Percentiles rank a stretch among this genome's conserved stretches.
Conservation (phyloP, 2,113 vertebrate species). For the Ornithorhynchus anatinus region DNA sequence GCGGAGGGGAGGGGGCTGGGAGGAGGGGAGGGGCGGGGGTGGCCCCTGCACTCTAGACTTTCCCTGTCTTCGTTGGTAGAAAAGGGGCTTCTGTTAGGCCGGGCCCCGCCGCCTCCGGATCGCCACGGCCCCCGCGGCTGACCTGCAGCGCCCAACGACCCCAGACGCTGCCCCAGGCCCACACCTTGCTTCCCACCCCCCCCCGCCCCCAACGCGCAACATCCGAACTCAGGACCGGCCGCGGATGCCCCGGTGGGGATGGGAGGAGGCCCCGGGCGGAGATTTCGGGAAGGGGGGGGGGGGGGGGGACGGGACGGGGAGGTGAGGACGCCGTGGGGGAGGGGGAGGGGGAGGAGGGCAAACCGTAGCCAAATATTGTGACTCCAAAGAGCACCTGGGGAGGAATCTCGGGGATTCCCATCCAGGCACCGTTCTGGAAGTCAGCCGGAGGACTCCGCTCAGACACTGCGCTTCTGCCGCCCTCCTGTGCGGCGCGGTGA, state of each 20-base stretch:
- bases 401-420: no score
- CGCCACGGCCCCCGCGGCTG: slow-evolving; percentile 20
- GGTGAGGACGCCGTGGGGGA: background rate
- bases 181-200: no score
- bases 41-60: background rate
- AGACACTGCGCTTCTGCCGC: no score
- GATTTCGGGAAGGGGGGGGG: background rate
- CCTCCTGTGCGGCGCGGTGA: no score
- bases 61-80: background rate
- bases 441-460: no score
- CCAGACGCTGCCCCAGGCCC: no score
- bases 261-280: background rate
- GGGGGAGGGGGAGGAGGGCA: background rate
- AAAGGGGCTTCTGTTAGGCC: background rate
- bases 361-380: no score
- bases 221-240: background rate
- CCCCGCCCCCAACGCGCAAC: background rate
- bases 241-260: background rate
- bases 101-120: background rate
- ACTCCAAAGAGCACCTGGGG: no score
- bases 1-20: slow-evolving; percentile 24
- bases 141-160: background rate
- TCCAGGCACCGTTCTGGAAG: no score
- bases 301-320: background rate
- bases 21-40: slow-evolving; percentile 37